phyloP scores from a whole-genome alignment of 2,113 vertebrate species.

The Arvicanthis niloticus region DNA sequence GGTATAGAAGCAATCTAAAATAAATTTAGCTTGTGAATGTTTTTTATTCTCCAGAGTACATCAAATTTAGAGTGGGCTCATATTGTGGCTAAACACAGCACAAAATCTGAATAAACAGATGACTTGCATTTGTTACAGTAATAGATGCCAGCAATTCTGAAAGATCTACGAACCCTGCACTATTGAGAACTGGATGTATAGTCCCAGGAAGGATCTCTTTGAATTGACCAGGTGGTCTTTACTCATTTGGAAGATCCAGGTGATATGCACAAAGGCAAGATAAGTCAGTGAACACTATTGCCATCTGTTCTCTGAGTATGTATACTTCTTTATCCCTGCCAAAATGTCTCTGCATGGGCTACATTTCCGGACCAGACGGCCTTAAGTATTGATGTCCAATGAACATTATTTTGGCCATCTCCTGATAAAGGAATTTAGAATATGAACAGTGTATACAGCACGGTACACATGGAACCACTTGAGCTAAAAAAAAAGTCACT shows the following conservation, averaged over 20 bases:
- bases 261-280: not conserved
- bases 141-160: not conserved
- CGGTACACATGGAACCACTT: not conserved
- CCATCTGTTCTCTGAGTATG: not conserved
- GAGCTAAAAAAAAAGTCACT: conserved; percentile 7
- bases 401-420: conserved; percentile 12
- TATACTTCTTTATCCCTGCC: not conserved
- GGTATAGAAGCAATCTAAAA: not conserved
- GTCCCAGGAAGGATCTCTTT: not conserved
- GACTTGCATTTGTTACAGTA: conserved; percentile 53
- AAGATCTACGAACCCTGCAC: not conserved
- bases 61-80: not conserved
- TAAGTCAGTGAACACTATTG: not conserved
- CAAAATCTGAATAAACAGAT: conserved; percentile 34
- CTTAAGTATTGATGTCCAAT: not conserved
- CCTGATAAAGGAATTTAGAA: conserved; percentile 29
- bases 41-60: conserved; percentile 29
- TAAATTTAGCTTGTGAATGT: conserved; percentile 59
- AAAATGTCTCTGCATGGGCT: conserved; percentile 32
- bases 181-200: not conserved
- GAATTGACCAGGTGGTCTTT: not conserved
- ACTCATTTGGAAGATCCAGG: not conserved
- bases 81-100: not conserved
- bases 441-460: not conserved
- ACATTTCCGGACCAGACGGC: conserved; percentile 13